Evolutionary conservation across 2,113 vertebrate genomes (phyloP), one percentile per base, ranked within the genome.

Genomic region (Tetrax tetrax): DNA sequence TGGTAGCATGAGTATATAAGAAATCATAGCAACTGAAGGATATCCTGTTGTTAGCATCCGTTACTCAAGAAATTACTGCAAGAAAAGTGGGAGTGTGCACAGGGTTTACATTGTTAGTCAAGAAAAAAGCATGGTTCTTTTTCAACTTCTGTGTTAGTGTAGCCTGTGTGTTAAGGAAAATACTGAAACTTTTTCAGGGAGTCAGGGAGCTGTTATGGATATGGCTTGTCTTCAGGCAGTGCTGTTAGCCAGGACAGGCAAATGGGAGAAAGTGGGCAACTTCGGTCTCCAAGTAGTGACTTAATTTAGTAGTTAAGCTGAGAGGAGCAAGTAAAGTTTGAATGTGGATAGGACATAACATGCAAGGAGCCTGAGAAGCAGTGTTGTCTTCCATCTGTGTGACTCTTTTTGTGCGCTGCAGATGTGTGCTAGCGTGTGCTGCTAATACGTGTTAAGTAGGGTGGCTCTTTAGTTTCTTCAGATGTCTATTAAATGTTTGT

Each of bases 331-430:
- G 38, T 51, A 64, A 53, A 63, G 33, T 70, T 45, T 59, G 12
- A 2, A 3, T 51, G 8, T 54, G 9, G 8, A 2, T 27, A 31
- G 63, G 45, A 60, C 17, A 22, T 31, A 43, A 28, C 1, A 1
- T 28, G 11, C 4, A 18, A 68, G 53, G 18, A 35, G n/a, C 7
- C 17, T 75, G 31, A n/a, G n/a, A 48, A 59, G 14, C 27, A 28
- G 14, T 12, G 4, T 64, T 4, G 2, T 61, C 16, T 70, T 41
- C 9, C 16, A 12, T 60, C 33, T 51, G 38, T n/a, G 5, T 64
- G 37, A 12, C 27, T 61, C 31, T 8, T 66, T 28, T 41, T 79
- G 19, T 63, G 33, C 8, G 7, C 15, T 72, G 8, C 2, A 17
- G 48, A 29, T 33, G 9, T 60, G 19, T 31, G 21, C 16, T 75